Conservation (phyloP, 2,797 vertebrate species). For the Brachymystax lenok region DNA sequence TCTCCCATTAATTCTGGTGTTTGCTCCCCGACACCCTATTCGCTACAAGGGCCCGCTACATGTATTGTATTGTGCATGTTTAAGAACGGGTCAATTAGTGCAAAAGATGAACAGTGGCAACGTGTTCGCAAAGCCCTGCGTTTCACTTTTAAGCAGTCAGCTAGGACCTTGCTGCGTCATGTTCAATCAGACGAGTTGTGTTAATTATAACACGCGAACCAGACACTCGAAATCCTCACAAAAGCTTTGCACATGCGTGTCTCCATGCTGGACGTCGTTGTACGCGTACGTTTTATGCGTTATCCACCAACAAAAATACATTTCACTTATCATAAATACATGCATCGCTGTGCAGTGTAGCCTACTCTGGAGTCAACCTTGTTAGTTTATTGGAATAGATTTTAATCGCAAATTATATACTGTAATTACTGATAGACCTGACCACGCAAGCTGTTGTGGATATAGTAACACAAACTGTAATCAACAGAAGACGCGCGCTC, state of each 20-base stretch:
- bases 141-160: slow-evolving; percentile 53
- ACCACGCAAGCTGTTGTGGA: neutral
- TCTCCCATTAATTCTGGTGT: slow-evolving; percentile 68
- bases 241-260: neutral
- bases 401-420: neutral
- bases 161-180: slow-evolving; percentile 28
- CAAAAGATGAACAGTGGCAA: slow-evolving; percentile 60
- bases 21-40: slow-evolving; percentile 68
- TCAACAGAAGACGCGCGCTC: neutral
- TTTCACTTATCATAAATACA: neutral
- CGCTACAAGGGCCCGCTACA: slow-evolving; percentile 63
- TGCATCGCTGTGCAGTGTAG: neutral
- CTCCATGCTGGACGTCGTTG: neutral
- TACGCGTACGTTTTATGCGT: slow-evolving; percentile 1
- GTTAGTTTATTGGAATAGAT: neutral
- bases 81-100: slow-evolving; percentile 71
- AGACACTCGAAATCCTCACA: neutral
- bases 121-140: slow-evolving; percentile 52
- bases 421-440: neutral
- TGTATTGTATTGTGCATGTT: slow-evolving; percentile 70
- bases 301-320: neutral
- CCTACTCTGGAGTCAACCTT: neutral
- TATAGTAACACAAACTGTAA: neutral
- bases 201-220: slow-evolving; percentile 40
- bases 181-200: slow-evolving; percentile 35